Percentiles rank a stretch among this genome's conserved stretches.
Conservation (phyloP, 2,888 invertebrate species). For the Torymus tubicola region DNA sequence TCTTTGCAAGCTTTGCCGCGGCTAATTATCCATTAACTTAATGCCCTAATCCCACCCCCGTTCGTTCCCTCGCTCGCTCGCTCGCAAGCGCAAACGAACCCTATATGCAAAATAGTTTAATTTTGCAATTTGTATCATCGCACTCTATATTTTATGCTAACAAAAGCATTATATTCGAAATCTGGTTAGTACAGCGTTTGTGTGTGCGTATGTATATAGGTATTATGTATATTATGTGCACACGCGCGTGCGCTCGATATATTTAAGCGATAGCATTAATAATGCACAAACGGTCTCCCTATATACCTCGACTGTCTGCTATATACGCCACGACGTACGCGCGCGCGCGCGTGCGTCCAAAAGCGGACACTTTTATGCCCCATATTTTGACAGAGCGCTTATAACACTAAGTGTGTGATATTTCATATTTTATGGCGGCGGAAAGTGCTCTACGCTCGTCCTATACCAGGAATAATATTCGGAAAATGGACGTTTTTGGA, state of each 20-base stretch:
- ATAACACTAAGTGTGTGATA: too few relatives aligned
- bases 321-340: too few relatives aligned
- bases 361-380: not conserved
- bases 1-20: constrained; percentile 7
- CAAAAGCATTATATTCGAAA: not conserved
- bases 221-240: too few relatives aligned
- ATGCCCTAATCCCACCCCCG: constrained; percentile 42
- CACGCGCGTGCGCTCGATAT: too few relatives aligned
- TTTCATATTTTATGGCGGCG: not conserved
- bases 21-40: constrained; percentile 51
- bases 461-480: too few relatives aligned
- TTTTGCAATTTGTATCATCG: constrained; percentile 37
- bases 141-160: not conserved
- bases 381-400: not conserved
- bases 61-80: too few relatives aligned
- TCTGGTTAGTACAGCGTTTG: not conserved
- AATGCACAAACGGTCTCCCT: too few relatives aligned
- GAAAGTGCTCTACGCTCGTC: not conserved
- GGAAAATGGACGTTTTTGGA: too few relatives aligned
- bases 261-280: too few relatives aligned
- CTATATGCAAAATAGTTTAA: constrained; percentile 47
- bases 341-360: not conserved
- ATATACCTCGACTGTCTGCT: too few relatives aligned
- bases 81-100: constrained; percentile 19
- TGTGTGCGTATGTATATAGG: too few relatives aligned